These are phyloP conservation scores for Oceanites oceanicus DNA, from an alignment of 2,113 vertebrate genomes.

Conservation along the genomic window DNA sequence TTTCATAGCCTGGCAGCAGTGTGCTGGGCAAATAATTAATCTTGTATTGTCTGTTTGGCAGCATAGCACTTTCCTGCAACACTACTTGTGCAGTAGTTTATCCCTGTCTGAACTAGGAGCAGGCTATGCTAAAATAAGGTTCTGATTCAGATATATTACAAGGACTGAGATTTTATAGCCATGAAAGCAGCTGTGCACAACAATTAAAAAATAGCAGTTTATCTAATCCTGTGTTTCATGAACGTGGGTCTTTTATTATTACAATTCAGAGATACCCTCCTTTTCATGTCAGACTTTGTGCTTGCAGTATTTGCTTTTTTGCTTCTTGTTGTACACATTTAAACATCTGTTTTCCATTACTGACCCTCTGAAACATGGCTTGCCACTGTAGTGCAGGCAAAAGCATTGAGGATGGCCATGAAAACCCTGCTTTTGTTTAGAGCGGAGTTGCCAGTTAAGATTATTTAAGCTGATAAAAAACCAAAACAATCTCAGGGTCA, in stretches of 20 bases:
- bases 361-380: neutral
- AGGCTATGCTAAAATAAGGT: neutral
- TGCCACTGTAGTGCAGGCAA: neutral
- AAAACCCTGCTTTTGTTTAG: neutral
- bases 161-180: neutral
- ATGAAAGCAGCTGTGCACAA: neutral
- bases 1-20: conserved; percentile 18
- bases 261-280: neutral
- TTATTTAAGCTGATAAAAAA: conserved; percentile 30
- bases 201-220: neutral
- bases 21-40: conserved; percentile 30
- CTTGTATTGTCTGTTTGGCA: conserved; percentile 37
- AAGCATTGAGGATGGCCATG: neutral
- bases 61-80: neutral
- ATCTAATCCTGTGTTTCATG: neutral
- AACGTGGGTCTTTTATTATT: neutral
- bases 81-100: neutral
- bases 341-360: conserved; percentile 13
- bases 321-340: neutral
- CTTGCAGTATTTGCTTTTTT: neutral
- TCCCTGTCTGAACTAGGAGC: conserved; percentile 22
- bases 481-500: neutral
- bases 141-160: neutral
- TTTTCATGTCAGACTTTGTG: neutral
- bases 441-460: neutral